phyloP scores from a whole-genome alignment of 2,888 invertebrate species.

The Drosophila percnosoma region DNA sequence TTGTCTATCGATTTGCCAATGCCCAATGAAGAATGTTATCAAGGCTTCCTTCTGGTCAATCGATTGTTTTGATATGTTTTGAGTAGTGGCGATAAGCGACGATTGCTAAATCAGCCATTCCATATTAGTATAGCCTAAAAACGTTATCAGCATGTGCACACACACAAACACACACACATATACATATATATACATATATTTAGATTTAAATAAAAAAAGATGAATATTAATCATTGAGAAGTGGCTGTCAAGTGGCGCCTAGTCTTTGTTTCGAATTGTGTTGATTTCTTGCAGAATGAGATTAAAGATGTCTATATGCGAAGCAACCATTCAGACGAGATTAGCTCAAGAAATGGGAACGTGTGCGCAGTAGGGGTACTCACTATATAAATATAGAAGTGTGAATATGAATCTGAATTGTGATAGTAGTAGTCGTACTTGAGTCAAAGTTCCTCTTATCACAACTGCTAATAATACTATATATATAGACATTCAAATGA shows the following conservation, averaged over 20 bases:
- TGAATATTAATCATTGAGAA: slow-evolving; percentile 39
- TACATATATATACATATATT: no score
- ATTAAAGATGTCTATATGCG: slow-evolving; percentile 18
- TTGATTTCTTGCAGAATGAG: slow-evolving; percentile 15
- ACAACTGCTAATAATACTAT: not conserved
- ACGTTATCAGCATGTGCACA: slow-evolving; percentile 40
- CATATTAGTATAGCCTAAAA: slow-evolving; percentile 71
- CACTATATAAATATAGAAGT: not conserved
- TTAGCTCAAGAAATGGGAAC: slow-evolving; percentile 58
- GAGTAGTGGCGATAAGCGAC: slow-evolving; percentile 14
- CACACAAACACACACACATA: not conserved
- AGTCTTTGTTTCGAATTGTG: slow-evolving; percentile 35
- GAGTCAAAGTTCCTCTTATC: slow-evolving; percentile 25
- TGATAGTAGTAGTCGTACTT: not conserved
- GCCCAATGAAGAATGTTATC: not conserved
- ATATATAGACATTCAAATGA: not conserved
- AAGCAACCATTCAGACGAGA: slow-evolving; percentile 36
- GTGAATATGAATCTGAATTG: not conserved
- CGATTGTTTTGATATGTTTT: not conserved
- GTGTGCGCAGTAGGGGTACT: slow-evolving; percentile 37
- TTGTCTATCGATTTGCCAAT: not conserved
- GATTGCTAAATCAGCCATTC: slow-evolving; percentile 44
- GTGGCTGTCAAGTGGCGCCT: slow-evolving; percentile 52
- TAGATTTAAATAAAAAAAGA: not conserved
- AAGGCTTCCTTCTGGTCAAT: not conserved